A percentile compares a stretch with the other conserved stretches of the same genome.
phyloP scores from a whole-genome alignment of 2,888 invertebrate genomes.

The Drosophila villosipedis region DNA sequence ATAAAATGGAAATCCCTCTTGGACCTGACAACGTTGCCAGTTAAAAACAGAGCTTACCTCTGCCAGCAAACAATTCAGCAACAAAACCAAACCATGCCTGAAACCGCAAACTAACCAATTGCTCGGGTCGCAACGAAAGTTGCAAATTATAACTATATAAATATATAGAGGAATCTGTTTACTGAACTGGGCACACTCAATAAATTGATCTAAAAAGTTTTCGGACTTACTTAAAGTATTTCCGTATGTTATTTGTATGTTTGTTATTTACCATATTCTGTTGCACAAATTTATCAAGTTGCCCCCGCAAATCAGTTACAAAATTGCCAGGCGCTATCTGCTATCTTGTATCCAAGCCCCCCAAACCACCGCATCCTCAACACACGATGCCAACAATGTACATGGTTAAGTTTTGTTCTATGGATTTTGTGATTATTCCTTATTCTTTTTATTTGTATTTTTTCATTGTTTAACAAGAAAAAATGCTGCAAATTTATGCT shows the following conservation, averaged over 20 bases:
- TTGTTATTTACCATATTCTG: background rate
- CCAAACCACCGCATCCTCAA: background rate
- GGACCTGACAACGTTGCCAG: constrained; percentile 69
- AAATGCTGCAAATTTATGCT: constrained; percentile 75
- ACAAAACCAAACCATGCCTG: constrained; percentile 46
- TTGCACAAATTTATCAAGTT: background rate
- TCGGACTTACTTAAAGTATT: background rate
- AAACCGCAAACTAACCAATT: constrained; percentile 45
- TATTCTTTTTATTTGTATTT: constrained; percentile 25
- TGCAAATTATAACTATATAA: background rate
- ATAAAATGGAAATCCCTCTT: constrained; percentile 73
- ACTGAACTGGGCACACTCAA: background rate
- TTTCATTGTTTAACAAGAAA: constrained; percentile 50
- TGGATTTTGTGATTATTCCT: constrained; percentile 56
- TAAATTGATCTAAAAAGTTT: background rate
- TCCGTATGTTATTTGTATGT: background rate
- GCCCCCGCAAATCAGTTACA: constrained; percentile 51
- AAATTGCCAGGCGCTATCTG: constrained; percentile 62
- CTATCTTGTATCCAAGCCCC: background rate
- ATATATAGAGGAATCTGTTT: background rate
- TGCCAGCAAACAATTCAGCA: constrained; percentile 23
- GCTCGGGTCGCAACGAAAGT: constrained; percentile 13
- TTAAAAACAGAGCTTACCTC: constrained; percentile 57
- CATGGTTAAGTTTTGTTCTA: constrained; percentile 48
- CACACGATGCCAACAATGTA: constrained; percentile 24